Conservation (phyloP, 2,797 vertebrate genomes). For the Chrysolophus pictus region DNA sequence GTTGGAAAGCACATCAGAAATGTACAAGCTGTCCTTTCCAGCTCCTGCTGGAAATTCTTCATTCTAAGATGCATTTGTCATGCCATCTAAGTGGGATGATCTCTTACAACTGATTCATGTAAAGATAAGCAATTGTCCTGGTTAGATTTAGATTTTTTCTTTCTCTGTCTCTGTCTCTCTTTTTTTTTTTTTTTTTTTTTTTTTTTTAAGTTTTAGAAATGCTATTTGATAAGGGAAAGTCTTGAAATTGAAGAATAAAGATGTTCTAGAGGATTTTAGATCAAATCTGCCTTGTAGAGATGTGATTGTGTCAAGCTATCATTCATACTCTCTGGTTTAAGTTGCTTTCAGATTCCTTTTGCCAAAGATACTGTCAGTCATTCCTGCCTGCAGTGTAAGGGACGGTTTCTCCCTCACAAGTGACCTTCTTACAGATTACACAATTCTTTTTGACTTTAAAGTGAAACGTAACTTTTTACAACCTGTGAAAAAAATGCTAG, state of each 20-base stretch:
- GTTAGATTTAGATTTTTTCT: conserved; percentile 7
- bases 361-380: neutral
- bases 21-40: conserved; percentile 52
- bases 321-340: neutral
- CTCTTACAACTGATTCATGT: conserved; percentile 44
- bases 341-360: neutral
- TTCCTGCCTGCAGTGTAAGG: neutral
- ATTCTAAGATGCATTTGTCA: conserved; percentile 33
- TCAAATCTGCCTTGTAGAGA: neutral
- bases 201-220: neutral
- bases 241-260: neutral
- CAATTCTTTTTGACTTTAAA: neutral
- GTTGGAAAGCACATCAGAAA: conserved; percentile 40
- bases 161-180: too few species aligned
- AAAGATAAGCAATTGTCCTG: neutral
- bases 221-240: neutral
- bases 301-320: neutral
- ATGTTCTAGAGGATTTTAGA: neutral
- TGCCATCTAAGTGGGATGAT: conserved; percentile 40
- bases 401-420: neutral
- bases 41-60: conserved; percentile 53
- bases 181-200: neutral
- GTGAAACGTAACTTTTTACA: neutral
- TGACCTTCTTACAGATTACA: neutral
- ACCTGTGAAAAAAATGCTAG: neutral